These are phyloP conservation scores for Latheticus oryzae DNA, from an alignment of 2,888 invertebrate genomes.

Conservation along the genomic window DNA sequence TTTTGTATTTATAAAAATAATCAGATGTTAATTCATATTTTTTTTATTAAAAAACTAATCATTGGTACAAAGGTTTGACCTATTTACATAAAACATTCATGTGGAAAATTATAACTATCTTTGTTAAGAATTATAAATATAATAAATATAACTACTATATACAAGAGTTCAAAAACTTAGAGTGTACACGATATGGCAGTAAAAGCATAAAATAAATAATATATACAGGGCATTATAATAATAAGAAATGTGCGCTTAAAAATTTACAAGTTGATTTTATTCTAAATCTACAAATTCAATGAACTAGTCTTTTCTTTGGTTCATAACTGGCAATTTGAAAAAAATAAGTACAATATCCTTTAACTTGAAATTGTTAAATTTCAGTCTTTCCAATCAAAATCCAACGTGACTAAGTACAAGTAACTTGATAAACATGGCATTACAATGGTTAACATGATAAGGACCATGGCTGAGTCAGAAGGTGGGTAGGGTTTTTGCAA, in stretches of 20 bases:
- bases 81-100: slow-evolving; percentile 52
- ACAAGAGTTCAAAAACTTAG: slow-evolving; percentile 35
- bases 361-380: slow-evolving; percentile 22
- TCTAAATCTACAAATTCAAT: slow-evolving; percentile 43
- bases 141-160: slow-evolving; percentile 43
- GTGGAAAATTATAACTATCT: slow-evolving; percentile 46
- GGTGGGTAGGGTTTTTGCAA: too few species aligned
- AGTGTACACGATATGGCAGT: slow-evolving; percentile 35
- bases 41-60: slow-evolving; percentile 57
- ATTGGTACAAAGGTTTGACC: slow-evolving; percentile 58
- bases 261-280: slow-evolving; percentile 25
- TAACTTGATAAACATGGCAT: slow-evolving; percentile 31
- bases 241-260: slow-evolving; percentile 39
- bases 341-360: slow-evolving; percentile 15
- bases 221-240: slow-evolving; percentile 39
- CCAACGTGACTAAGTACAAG: slow-evolving; percentile 36
- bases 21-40: too few species aligned
- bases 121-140: slow-evolving; percentile 40
- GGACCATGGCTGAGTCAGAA: too few species aligned
- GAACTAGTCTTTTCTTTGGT: slow-evolving; percentile 60
- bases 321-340: slow-evolving; percentile 55
- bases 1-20: too few species aligned
- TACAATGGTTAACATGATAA: slow-evolving; percentile 32
- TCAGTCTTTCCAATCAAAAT: slow-evolving; percentile 43
- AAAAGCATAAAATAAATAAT: slow-evolving; percentile 42